Base-by-base conservation (phyloP, 2,113 vertebrate genomes). In the Sander vitreus region DNA sequence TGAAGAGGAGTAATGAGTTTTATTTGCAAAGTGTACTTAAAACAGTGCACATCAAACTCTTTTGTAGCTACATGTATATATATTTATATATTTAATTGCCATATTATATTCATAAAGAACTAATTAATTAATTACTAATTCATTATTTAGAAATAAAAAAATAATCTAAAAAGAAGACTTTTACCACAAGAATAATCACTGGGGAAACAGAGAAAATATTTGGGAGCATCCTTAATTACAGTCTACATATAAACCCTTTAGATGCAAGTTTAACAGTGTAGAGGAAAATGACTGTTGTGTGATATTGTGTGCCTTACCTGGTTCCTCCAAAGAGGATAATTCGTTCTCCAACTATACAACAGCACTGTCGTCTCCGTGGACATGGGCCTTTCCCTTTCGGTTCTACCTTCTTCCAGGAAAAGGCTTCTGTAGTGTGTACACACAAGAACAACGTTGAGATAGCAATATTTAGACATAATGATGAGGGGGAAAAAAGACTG, bases 281-380 rank as follows among this genome's bases (percentile, higher is more conserved):
- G 13, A 71, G 12, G 23, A 51, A 19, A 60, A 43, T n/a, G 0
- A 43, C 39, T 43, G 30, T 33, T 33, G 30, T 5, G 9, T 53
- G 54, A 78, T 57, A 60, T 82, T 15, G 67, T 78, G 6, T 48
- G 21, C 25, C 90, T 95, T 86, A 99, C 98, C 98, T 99, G 92
- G 98, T 99, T 88, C 98, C 98, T 88, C 98, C 98, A 85, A 99
- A 99, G 58, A 99, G 97, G 82, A 99, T 96, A 85, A 99, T 99
- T 89, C 97, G 97, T 93, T 99, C 97, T 74, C 97, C 98, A 43
- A 99, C 97, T 93, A 99, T 98, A 91, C 98, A 99, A 90, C 98
- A 99, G 93, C 98, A 99, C 91, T 99, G 98, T 50, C 98, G 95
- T 78, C 98, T 95, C 33, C 98, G 96, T 8, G 97, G 96, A 91